phyloP scores from a whole-genome alignment of 2,888 invertebrate species.

The Pseudococcus viburni region DNA sequence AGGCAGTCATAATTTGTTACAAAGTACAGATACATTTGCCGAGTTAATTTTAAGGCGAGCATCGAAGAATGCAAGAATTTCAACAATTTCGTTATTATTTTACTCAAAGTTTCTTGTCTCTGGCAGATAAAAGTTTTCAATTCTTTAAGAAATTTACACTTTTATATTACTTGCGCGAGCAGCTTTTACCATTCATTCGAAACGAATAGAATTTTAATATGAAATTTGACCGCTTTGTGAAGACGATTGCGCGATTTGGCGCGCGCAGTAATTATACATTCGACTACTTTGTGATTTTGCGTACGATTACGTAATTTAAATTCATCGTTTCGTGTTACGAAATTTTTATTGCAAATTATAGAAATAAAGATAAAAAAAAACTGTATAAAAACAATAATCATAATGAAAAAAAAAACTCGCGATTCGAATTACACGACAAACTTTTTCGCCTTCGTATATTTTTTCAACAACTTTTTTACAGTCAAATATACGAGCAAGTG shows the following conservation, averaged over 20 bases:
- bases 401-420: neutral
- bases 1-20: slow-evolving; percentile 3
- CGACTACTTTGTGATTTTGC: neutral
- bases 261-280: slow-evolving; percentile 23
- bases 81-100: slow-evolving; percentile 44
- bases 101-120: neutral
- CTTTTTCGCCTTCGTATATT: slow-evolving; percentile 1
- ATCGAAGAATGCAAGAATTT: slow-evolving; percentile 11
- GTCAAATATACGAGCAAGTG: neutral
- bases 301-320: neutral
- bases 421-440: slow-evolving; percentile 16
- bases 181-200: slow-evolving; percentile 22
- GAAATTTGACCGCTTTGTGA: neutral
- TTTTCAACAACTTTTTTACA: neutral
- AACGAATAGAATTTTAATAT: slow-evolving; percentile 21
- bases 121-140: slow-evolving; percentile 24
- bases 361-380: neutral
- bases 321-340: neutral
- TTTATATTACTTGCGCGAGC: slow-evolving; percentile 23
- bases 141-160: slow-evolving; percentile 3
- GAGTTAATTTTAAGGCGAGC: neutral
- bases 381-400: neutral
- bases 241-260: neutral
- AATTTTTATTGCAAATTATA: neutral
- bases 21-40: slow-evolving; percentile 4